Base-by-base conservation (phyloP, 64 coral and sea anemone species). In the Platygyra sinensis region DNA sequence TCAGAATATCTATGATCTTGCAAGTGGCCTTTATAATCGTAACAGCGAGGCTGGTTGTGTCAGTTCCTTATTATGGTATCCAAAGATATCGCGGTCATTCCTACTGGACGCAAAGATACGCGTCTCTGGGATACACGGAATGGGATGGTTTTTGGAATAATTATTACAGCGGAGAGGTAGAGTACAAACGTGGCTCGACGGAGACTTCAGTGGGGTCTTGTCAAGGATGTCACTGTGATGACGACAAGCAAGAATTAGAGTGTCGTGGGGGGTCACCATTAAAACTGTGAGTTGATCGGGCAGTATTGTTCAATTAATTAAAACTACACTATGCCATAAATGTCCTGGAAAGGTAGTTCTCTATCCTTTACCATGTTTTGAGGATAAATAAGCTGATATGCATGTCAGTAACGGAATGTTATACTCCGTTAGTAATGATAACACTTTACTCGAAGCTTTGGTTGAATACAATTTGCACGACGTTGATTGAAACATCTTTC, bases 81-180 rank as follows among this genome's bases (percentile, higher is more conserved):
- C 80, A 87, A n/a, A 67, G 0, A 10, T 93, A 89, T 49, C 60
- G 73, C 69, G 94, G 94, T 2, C 19, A 96, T 82, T 2, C n/a
- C 3, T 96, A 93, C 57, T 96, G 94, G 94, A 93, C 79, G 10
- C 63, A 29, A 29, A 80, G 94, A 30, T 96, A 96, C 78, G 69
- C 64, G 19, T 24, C 61, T 3, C 54, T 93, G 16, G 89, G 84
- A 61, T 80, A 80, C 91, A 65, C 71, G 29, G 91, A 90, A 52
- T 96, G 94, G 90, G 33, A 92, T 55, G 94, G 94, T 0, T 90
- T 96, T 96, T 96, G 94, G 94, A 96, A 96, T 65, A 88, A 76
- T 10, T 0, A 64, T 18, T 16, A 55, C 64, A 32, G 30, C 52
- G 87, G 80, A 2, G 51, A 80, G 30, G 29, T 42, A 31, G 5